These are phyloP conservation scores for Drosophila funebris DNA, from an alignment of 1,140 invertebrate genomes.

Conservation along the genomic window DNA sequence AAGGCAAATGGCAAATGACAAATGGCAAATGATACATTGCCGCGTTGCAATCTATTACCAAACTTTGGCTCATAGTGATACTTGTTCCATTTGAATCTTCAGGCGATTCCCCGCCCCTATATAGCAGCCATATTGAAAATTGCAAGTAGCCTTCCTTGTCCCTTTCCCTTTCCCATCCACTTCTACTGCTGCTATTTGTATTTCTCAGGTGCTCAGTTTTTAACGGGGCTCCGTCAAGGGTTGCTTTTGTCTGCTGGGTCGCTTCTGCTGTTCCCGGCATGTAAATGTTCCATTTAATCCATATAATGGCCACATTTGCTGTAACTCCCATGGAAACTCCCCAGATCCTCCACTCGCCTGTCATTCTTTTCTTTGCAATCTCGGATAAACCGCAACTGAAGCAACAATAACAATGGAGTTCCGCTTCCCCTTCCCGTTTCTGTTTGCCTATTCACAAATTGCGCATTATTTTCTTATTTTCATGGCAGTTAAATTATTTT, in stretches of 20 bases:
- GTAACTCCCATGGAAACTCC: constrained; percentile 62
- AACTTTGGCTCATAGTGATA: not conserved
- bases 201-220: not conserved
- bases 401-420: constrained; percentile 27
- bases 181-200: constrained; percentile 31
- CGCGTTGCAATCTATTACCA: not conserved
- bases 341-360: constrained; percentile 33
- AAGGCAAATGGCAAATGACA: constrained; percentile 1
- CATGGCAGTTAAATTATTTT: constrained; percentile 60
- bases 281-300: constrained; percentile 70
- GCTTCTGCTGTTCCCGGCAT: constrained; percentile 56
- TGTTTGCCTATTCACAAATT: constrained; percentile 49
- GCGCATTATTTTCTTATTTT: constrained; percentile 53
- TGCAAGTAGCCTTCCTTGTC: constrained; percentile 24
- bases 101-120: not conserved
- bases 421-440: not conserved
- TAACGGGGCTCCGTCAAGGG: constrained; percentile 29
- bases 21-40: constrained; percentile 11
- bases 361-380: not conserved
- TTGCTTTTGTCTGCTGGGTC: constrained; percentile 31
- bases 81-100: constrained; percentile 18
- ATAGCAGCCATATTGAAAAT: constrained; percentile 54
- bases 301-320: constrained; percentile 71
- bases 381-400: constrained; percentile 55
- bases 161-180: constrained; percentile 13